Conservation (phyloP, 1,140 invertebrate genomes). For the Linepithema humile region DNA sequence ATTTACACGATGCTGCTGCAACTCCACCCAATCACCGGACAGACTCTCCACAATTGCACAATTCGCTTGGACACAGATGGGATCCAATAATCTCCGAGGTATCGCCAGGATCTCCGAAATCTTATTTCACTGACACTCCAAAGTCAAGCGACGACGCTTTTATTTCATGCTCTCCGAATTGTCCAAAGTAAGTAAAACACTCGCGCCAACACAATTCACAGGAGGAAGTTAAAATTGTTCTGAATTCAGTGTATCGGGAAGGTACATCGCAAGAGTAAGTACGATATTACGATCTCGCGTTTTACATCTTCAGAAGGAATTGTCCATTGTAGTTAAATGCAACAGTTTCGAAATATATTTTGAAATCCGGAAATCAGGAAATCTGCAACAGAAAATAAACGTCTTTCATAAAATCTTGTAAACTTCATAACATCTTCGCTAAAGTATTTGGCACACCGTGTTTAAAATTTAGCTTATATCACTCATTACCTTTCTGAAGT, state of each 20-base stretch:
- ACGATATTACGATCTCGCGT: not conserved
- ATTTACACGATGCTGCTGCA: conserved; percentile 74
- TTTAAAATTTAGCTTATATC: not conserved
- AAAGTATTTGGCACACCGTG: too few species aligned
- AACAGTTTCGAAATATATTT: not conserved
- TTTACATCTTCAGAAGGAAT: not conserved
- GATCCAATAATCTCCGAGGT: not conserved
- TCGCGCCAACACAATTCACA: conserved; percentile 37
- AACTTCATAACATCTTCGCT: too few species aligned
- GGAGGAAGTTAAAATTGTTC: not conserved
- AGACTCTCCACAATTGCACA: conserved; percentile 70
- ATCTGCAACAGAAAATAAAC: conserved; percentile 44
- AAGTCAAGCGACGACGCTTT: not conserved
- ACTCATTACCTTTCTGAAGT: not conserved
- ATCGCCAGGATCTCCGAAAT: not conserved
- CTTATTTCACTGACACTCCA: conserved; percentile 58
- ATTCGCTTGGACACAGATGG: not conserved
- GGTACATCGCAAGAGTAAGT: not conserved
- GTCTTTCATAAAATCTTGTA: not conserved
- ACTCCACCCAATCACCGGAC: conserved; percentile 70
- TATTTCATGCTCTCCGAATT: not conserved
- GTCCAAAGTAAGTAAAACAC: not conserved
- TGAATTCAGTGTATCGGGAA: not conserved
- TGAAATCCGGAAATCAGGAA: not conserved
- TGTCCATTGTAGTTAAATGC: not conserved